phyloP scores from a whole-genome alignment of 2,888 invertebrate genomes.

The Charanyca ferruginea region DNA sequence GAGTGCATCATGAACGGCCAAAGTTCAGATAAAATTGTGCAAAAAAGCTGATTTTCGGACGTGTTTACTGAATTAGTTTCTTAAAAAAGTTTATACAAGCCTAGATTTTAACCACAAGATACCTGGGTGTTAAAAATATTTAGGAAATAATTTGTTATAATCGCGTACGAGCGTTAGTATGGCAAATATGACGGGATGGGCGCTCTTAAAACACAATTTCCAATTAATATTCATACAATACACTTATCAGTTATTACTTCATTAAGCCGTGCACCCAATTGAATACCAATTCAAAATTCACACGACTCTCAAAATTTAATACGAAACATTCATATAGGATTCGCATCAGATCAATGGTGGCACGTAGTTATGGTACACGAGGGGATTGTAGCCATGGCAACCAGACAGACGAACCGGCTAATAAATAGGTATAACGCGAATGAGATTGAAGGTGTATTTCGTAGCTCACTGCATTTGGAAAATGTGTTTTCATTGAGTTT shows the following conservation, averaged over 20 bases:
- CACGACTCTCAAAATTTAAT: slow-evolving; percentile 16
- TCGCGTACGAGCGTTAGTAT: no score
- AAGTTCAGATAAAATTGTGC: no score
- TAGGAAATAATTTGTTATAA: no score
- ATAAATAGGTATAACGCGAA: slow-evolving; percentile 26
- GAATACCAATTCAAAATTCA: slow-evolving; percentile 15
- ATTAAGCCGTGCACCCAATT: slow-evolving; percentile 13
- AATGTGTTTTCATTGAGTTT: slow-evolving; percentile 1
- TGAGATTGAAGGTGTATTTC: slow-evolving; percentile 21
- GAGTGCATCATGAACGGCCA: no score
- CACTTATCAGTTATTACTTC: not conserved
- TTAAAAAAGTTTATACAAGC: no score
- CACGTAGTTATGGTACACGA: slow-evolving; percentile 18
- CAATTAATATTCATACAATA: not conserved
- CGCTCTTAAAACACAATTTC: not conserved
- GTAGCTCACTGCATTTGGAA: slow-evolving; percentile 1
- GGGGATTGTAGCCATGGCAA: slow-evolving; percentile 56
- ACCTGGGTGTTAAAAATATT: no score
- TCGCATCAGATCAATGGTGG: slow-evolving; percentile 31
- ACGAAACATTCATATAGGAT: slow-evolving; percentile 11
- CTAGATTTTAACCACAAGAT: no score
- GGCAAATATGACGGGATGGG: no score
- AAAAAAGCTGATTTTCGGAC: no score
- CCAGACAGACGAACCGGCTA: slow-evolving; percentile 34
- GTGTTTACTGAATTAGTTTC: no score